These are phyloP conservation scores for Ameiurus melas DNA, from an alignment of 2,113 vertebrate genomes.

Conservation along the genomic window DNA sequence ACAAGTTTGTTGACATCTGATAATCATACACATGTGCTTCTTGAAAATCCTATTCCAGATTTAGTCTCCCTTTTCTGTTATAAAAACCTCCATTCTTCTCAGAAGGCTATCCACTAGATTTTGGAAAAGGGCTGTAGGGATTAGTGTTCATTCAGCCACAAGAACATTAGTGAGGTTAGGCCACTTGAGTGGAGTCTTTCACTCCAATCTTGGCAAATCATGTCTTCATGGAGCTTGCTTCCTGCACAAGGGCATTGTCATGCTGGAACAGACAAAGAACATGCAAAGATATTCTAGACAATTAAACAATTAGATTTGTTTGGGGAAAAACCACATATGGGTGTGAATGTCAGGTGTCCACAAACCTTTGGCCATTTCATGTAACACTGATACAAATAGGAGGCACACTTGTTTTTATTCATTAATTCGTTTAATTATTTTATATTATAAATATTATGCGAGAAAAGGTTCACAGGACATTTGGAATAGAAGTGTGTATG, in stretches of 20 bases:
- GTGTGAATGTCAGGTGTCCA: background rate
- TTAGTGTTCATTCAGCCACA: background rate
- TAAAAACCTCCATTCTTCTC: background rate
- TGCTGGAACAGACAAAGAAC: background rate
- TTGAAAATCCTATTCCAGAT: background rate
- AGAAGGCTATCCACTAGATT: background rate
- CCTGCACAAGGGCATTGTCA: background rate
- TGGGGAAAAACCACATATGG: background rate
- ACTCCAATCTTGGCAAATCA: background rate
- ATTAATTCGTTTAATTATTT: too few species aligned
- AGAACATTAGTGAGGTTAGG: background rate
- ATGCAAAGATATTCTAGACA: background rate
- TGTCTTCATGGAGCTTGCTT: background rate
- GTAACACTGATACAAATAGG: background rate
- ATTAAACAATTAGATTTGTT: too few species aligned
- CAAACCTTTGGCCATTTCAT: background rate
- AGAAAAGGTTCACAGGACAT: too few species aligned
- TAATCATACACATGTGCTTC: background rate
- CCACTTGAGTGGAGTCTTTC: background rate
- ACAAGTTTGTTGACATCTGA: background rate
- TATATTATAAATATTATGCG: too few species aligned
- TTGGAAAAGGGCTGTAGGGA: background rate
- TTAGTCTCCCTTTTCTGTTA: background rate
- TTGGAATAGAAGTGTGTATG: background rate
- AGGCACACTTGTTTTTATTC: too few species aligned